Conservation (phyloP, 1,140 invertebrate genomes). For the Aphidius ervi region DNA sequence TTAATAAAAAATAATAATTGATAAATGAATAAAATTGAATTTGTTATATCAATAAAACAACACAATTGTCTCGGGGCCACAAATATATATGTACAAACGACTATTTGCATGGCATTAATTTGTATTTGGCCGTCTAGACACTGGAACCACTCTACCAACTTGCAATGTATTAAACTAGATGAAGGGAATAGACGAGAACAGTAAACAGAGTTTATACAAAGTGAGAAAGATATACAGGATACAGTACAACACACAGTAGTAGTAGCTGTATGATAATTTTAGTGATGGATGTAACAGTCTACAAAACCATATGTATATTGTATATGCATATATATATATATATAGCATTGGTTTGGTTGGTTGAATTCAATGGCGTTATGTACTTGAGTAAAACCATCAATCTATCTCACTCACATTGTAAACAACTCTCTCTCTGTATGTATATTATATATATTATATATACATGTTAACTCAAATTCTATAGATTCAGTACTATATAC, state of each 20-base stretch:
- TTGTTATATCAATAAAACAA: no score
- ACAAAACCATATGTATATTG: not conserved
- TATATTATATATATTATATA: no score
- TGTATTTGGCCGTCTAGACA: conserved; percentile 43
- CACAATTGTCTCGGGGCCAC: no score
- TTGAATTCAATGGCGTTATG: no score
- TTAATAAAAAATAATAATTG: no score
- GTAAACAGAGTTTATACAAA: not conserved
- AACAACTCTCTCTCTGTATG: no score
- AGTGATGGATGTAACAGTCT: conserved; percentile 41
- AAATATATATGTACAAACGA: no score
- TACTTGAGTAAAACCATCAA: not conserved
- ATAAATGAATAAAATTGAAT: no score
- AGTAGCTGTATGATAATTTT: conserved; percentile 40
- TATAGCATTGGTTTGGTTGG: not conserved
- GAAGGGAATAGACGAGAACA: conserved; percentile 21
- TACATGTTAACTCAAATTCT: not conserved
- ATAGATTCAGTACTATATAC: no score
- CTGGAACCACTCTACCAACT: conserved; percentile 6
- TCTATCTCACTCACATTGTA: conserved; percentile 11
- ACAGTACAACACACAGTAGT: conserved; percentile 2
- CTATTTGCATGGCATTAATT: conserved; percentile 47
- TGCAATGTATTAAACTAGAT: conserved; percentile 38
- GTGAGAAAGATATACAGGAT: conserved; percentile 15
- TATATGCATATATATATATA: conserved; percentile 1